Evolutionary conservation across 37 sponge, comb jelly and placozoan genomes (phyloP).

Genomic region (Halisarca cf. caerulea): DNA sequence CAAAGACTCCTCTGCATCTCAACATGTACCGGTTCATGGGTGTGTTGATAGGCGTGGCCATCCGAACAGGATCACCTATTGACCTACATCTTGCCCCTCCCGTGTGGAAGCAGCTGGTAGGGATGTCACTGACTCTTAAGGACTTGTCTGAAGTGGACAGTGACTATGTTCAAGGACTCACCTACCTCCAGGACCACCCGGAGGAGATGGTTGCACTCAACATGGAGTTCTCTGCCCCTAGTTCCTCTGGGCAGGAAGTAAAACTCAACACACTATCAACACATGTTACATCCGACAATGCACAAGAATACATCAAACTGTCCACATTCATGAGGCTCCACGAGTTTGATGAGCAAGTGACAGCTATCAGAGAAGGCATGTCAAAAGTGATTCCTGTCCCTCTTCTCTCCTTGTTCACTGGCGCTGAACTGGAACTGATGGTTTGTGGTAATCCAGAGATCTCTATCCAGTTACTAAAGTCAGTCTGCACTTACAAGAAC

Average conservation of each 20-base stretch:
- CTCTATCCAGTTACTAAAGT: conserved; percentile 82
- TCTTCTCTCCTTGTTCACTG: conserved; percentile 89
- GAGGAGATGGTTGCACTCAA: conserved; percentile 77
- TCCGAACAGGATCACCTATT: conserved; percentile 89
- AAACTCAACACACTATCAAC: conserved; percentile 69
- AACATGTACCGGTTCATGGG: conserved; percentile 95
- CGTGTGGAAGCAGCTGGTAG: conserved; percentile 92
- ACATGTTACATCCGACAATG: conserved; percentile 71
- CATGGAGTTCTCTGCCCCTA: conserved; percentile 85
- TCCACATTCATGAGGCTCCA: conserved; percentile 86
- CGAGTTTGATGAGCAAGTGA: conserved; percentile 87
- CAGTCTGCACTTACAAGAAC: conserved; percentile 92
- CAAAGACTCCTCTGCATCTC: conserved; percentile 69
- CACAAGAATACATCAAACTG: conserved; percentile 78
- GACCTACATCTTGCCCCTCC: conserved; percentile 87
- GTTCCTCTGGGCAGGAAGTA: conserved; percentile 80
- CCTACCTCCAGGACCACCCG: conserved; percentile 77
- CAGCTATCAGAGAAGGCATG: conserved; percentile 82
- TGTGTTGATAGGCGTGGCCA: conserved; percentile 82
- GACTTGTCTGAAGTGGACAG: conserved; percentile 89
- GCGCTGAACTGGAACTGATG: conserved; percentile 86
- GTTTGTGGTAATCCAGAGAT: conserved; percentile 93
- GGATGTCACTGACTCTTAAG: conserved; percentile 72
- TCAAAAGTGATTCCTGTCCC: conserved; percentile 87
- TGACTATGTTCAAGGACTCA: conserved; percentile 82